phyloP scores from a whole-genome alignment of 2,888 invertebrate species.

The Callimorpha dominula region DNA sequence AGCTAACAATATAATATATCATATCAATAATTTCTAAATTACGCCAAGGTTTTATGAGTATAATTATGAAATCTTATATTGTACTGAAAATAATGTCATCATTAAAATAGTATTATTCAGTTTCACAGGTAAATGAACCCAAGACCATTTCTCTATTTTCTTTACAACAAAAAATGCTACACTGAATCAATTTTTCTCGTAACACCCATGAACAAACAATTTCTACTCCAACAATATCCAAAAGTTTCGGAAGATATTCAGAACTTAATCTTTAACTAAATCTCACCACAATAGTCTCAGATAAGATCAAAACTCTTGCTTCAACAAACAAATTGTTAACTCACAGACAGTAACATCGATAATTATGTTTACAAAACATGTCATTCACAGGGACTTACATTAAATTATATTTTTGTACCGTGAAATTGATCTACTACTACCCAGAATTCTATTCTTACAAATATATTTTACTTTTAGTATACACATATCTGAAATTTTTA shows the following conservation, averaged over 20 bases:
- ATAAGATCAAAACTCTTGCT: constrained; percentile 80
- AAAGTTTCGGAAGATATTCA: constrained; percentile 61
- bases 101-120: no score
- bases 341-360: constrained; percentile 67
- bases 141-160: no score
- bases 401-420: constrained; percentile 65
- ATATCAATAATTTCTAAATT: no score
- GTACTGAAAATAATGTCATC: no score
- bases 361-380: constrained; percentile 82
- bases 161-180: no score
- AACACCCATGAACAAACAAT: constrained; percentile 54
- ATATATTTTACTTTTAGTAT: background rate
- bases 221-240: constrained; percentile 54
- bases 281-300: constrained; percentile 70
- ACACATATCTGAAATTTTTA: no score
- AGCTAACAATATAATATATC: no score
- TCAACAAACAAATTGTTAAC: constrained; percentile 78
- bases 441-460: constrained; percentile 42
- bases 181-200: constrained; percentile 29
- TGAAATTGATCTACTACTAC: constrained; percentile 77
- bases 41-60: no score
- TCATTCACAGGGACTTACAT: constrained; percentile 69
- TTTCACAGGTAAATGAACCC: no score
- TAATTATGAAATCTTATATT: no score
- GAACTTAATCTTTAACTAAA: constrained; percentile 68